Evolutionary conservation across 2,113 vertebrate species (phyloP).

Genomic region (Lophius piscatorius): DNA sequence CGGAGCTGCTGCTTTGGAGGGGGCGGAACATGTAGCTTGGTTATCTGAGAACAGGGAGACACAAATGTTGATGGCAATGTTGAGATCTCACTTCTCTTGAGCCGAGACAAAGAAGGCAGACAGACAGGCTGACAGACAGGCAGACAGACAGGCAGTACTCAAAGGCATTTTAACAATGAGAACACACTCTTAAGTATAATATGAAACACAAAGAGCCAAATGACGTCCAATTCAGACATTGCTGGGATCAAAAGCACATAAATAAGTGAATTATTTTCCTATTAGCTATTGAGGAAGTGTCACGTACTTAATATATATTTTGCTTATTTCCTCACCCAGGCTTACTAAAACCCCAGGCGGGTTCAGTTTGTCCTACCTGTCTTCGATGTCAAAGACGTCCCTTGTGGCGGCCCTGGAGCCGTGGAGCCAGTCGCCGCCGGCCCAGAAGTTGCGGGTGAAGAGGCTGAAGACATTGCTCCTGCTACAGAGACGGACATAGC

Average conservation of each 20-base stretch:
- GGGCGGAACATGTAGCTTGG: slow-evolving; percentile 66
- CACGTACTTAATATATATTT: no score
- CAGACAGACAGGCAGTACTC: no score
- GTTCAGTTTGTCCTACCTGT: slow-evolving; percentile 66
- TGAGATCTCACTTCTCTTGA: neutral
- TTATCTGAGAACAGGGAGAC: slow-evolving; percentile 67
- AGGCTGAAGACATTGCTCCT: slow-evolving; percentile 76
- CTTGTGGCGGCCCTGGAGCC: slow-evolving; percentile 76
- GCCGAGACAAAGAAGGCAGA: neutral
- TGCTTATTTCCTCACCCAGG: no score
- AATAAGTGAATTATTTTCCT: no score
- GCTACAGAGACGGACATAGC: slow-evolving; percentile 75
- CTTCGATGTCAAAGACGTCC: slow-evolving; percentile 80
- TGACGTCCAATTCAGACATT: no score
- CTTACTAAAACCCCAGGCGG: neutral
- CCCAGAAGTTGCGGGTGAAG: slow-evolving; percentile 73
- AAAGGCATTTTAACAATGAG: no score
- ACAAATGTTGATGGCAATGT: neutral
- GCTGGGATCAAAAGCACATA: no score
- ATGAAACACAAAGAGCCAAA: no score
- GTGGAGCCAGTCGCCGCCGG: slow-evolving; percentile 81
- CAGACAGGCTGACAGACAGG: no score
- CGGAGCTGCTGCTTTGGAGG: slow-evolving; percentile 63
- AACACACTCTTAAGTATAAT: no score
- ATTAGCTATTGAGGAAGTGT: no score